Evolutionary conservation across 2,888 invertebrate genomes (phyloP).

Genomic region (Corythucha ciliata): DNA sequence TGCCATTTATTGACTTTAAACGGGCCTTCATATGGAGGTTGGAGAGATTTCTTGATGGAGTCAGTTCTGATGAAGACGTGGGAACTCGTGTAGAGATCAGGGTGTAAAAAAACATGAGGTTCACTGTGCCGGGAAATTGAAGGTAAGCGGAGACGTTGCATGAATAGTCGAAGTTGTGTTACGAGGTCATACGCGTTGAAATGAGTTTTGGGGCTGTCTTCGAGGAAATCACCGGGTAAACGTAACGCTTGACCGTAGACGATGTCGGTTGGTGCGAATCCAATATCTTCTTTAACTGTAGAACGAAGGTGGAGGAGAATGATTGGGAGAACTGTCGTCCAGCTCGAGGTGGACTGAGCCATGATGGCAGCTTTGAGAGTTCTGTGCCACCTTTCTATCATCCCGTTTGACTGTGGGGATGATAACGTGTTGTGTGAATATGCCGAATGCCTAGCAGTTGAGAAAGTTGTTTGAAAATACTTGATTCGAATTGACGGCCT

Average conservation of each 20-base stretch:
- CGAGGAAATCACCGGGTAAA: too few species aligned
- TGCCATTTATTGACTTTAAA: too few species aligned
- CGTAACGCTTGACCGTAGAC: conserved; percentile 17
- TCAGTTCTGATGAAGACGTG: conserved; percentile 1
- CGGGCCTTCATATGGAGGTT: background rate
- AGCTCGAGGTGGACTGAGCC: background rate
- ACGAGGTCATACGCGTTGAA: too few species aligned
- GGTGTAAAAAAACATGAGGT: too few species aligned
- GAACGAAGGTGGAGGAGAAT: conserved; percentile 19
- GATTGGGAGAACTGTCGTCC: conserved; percentile 15
- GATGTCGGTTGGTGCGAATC: conserved; percentile 6
- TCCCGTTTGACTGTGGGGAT: conserved; percentile 22
- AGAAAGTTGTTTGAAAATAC: conserved; percentile 33
- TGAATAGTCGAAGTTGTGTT: too few species aligned
- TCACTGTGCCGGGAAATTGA: too few species aligned
- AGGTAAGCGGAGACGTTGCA: too few species aligned
- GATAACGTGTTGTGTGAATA: conserved; percentile 16
- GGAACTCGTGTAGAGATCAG: background rate
- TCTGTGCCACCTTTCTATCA: conserved; percentile 23
- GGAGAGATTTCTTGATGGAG: background rate
- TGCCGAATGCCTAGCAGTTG: conserved; percentile 10
- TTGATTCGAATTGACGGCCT: conserved; percentile 40
- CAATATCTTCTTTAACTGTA: conserved; percentile 18
- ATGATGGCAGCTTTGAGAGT: conserved; percentile 20
- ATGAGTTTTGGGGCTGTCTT: too few species aligned